These are phyloP conservation scores for Hylomyscus alleni DNA, from an alignment of 2,797 vertebrate genomes.

Conservation along the genomic window DNA sequence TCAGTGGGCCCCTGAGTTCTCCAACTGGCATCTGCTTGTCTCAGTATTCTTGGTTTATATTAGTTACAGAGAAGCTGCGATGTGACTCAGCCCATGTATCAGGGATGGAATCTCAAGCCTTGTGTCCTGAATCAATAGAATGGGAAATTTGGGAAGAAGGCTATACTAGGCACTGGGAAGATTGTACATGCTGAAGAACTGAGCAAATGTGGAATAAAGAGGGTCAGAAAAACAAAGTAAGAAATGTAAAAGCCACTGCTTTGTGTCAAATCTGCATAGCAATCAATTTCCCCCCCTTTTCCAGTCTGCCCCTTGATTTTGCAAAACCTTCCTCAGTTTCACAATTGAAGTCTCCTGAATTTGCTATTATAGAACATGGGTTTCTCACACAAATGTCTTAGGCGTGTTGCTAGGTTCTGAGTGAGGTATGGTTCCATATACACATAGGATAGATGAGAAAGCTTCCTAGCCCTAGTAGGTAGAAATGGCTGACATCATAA, in stretches of 20 bases:
- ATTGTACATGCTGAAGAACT: neutral
- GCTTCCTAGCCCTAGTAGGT: neutral
- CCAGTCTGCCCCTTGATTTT: neutral
- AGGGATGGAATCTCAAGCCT: neutral
- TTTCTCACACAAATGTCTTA: too few species aligned
- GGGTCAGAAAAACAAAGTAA: neutral
- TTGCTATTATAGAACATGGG: neutral
- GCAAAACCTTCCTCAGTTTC: neutral
- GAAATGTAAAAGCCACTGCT: neutral
- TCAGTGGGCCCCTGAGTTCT: neutral
- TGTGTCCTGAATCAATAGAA: neutral
- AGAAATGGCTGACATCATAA: neutral
- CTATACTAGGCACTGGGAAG: neutral
- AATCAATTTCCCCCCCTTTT: too few species aligned
- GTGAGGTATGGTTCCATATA: neutral
- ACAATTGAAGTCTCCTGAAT: neutral
- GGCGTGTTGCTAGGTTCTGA: neutral
- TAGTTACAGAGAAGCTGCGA: neutral
- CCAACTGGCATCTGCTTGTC: neutral
- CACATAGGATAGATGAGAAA: neutral
- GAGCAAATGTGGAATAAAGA: neutral
- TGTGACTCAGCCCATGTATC: neutral
- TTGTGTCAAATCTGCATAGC: neutral
- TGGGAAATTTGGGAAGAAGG: neutral
- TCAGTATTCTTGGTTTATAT: neutral